Percentiles rank a stretch among this genome's conserved stretches.
Conservation (phyloP, 1,140 invertebrate species). For the Drepana arcuata region DNA sequence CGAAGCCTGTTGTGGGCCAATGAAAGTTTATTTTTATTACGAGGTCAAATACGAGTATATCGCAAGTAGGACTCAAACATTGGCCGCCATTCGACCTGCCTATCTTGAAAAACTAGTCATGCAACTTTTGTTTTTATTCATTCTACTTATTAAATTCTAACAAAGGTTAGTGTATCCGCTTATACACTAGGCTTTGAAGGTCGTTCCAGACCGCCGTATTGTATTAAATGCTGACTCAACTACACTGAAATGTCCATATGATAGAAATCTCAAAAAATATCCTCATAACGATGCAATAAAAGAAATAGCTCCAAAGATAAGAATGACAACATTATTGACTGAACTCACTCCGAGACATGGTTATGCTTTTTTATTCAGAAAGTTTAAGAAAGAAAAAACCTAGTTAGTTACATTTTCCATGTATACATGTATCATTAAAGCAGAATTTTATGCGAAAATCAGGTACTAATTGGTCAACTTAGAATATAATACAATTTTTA, state of each 20-base stretch:
- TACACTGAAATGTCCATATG: neutral
- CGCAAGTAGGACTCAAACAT: slow-evolving; percentile 27
- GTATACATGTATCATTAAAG: too few relatives aligned
- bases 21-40: slow-evolving; percentile 24
- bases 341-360: too few relatives aligned
- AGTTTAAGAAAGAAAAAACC: too few relatives aligned
- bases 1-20: slow-evolving; percentile 11
- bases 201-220: too few relatives aligned
- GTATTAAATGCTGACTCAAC: neutral
- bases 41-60: slow-evolving; percentile 38
- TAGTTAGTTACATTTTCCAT: too few relatives aligned
- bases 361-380: too few relatives aligned
- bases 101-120: slow-evolving; percentile 52
- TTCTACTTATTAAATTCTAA: slow-evolving; percentile 13
- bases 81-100: slow-evolving; percentile 26
- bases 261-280: neutral
- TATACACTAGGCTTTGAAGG: too few relatives aligned
- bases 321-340: too few relatives aligned
- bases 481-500: too few relatives aligned
- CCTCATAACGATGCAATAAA: neutral
- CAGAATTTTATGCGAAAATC: too few relatives aligned
- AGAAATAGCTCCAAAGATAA: neutral
- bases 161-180: slow-evolving; percentile 14
- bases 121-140: slow-evolving; percentile 60
- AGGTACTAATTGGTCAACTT: too few relatives aligned